A percentile compares a stretch with the other conserved stretches of the same genome.
These are phyloP conservation scores for Plagodis pulveraria DNA, from an alignment of 2,888 invertebrate species.

Conservation along the genomic window DNA sequence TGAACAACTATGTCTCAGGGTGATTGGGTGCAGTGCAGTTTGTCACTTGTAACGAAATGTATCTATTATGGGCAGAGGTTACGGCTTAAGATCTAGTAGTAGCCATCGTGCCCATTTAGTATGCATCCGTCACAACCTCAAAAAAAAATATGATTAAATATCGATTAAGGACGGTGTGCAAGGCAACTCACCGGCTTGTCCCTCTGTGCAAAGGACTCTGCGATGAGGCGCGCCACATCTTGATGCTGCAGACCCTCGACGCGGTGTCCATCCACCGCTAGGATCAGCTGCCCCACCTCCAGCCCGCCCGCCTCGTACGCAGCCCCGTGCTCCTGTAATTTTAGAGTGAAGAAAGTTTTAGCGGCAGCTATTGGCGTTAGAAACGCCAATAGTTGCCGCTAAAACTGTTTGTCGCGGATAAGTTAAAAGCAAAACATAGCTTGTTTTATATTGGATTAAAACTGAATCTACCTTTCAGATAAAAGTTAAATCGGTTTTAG, in stretches of 20 bases:
- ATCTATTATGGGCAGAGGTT: too few species aligned
- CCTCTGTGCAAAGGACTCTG: constrained; percentile 96
- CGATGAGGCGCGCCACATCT: constrained; percentile 96
- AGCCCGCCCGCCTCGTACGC: constrained; percentile 96
- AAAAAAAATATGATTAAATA: not conserved
- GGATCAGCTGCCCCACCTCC: constrained; percentile 96
- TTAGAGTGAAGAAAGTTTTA: not conserved
- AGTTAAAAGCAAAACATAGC: too few species aligned
- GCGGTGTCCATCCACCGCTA: constrained; percentile 94
- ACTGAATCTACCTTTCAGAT: too few species aligned
- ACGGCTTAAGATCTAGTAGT: too few species aligned
- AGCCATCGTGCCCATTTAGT: not conserved
- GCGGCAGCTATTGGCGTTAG: too few species aligned
- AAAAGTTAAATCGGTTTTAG: too few species aligned
- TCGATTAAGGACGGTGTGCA: not conserved
- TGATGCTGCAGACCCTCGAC: constrained; percentile 93
- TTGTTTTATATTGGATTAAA: too few species aligned
- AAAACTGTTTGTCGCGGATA: too few species aligned
- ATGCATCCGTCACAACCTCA: not conserved
- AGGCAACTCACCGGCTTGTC: constrained; percentile 86
- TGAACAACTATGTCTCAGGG: too few species aligned
- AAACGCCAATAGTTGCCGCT: too few species aligned
- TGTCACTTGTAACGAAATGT: too few species aligned
- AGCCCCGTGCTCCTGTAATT: constrained; percentile 94
- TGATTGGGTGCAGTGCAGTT: too few species aligned